Percentiles rank a stretch among this genome's conserved stretches.
These are phyloP conservation scores for Plagodis pulveraria DNA, from an alignment of 2,888 invertebrate species.

Conservation along the genomic window DNA sequence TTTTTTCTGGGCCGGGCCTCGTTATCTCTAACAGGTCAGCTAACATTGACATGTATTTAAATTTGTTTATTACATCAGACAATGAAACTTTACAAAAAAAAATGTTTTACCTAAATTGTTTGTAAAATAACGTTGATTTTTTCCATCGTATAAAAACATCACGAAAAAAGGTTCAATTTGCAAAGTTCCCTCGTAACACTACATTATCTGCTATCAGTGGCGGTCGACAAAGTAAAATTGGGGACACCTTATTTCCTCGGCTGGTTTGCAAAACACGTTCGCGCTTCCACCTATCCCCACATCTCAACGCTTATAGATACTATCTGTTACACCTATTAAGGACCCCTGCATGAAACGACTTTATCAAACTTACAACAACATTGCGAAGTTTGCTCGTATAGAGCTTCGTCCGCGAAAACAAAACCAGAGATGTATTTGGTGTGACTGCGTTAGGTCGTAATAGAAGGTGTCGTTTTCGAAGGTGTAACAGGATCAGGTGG, in stretches of 20 bases:
- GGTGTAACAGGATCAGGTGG: slow-evolving; percentile 74
- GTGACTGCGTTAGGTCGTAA: slow-evolving; percentile 38
- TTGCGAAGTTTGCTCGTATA: slow-evolving; percentile 41
- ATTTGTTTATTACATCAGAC: too few species aligned
- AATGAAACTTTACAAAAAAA: too few species aligned
- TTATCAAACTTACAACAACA: slow-evolving; percentile 46
- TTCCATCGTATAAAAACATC: slow-evolving; percentile 49
- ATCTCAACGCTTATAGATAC: slow-evolving; percentile 84
- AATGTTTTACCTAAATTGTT: too few species aligned
- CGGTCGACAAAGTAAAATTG: slow-evolving; percentile 80
- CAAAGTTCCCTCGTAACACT: slow-evolving; percentile 68
- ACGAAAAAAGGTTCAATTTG: slow-evolving; percentile 61
- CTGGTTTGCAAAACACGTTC: slow-evolving; percentile 84
- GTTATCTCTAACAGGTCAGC: too few species aligned
- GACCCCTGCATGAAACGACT: slow-evolving; percentile 30
- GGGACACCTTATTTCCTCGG: slow-evolving; percentile 81
- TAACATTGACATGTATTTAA: too few species aligned
- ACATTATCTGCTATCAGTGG: slow-evolving; percentile 78
- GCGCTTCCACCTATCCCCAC: slow-evolving; percentile 83
- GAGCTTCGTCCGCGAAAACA: slow-evolving; percentile 2
- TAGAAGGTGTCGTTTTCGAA: slow-evolving; percentile 47
- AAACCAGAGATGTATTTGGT: slow-evolving; percentile 48
- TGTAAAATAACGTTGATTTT: slow-evolving; percentile 41
- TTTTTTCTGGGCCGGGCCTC: too few species aligned
- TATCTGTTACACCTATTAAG: slow-evolving; percentile 79